Conservation (phyloP, 2,797 vertebrate species). For the Pangasius djambal region DNA sequence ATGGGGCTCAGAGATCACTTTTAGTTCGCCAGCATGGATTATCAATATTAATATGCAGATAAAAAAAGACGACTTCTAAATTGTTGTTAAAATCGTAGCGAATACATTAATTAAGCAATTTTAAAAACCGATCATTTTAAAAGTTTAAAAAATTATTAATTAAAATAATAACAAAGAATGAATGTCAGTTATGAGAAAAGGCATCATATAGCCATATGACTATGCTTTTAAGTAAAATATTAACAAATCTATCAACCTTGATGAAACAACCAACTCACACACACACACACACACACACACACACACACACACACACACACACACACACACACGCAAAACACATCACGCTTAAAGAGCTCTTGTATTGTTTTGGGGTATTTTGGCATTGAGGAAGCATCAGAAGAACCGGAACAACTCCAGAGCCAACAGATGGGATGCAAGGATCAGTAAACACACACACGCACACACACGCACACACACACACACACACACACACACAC, state of each 20-base stretch:
- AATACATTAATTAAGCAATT: background rate
- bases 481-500: conserved; percentile 21
- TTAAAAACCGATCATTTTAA: background rate
- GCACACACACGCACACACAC: conserved; percentile 17
- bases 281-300: background rate
- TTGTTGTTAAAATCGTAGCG: background rate
- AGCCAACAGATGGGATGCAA: conserved; percentile 13
- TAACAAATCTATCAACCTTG: background rate
- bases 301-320: background rate
- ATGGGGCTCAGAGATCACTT: background rate
- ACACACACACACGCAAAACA: background rate
- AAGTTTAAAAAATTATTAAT: background rate
- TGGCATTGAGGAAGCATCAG: background rate
- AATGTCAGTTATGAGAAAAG: background rate
- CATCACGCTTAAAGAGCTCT: background rate
- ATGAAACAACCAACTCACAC: background rate
- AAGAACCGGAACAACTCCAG: background rate
- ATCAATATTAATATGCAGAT: background rate
- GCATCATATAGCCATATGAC: background rate
- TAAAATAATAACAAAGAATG: background rate
- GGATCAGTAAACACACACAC: conserved; percentile 16
- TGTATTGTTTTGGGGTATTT: background rate
- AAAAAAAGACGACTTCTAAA: background rate
- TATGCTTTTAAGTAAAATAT: background rate
- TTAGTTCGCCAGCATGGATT: background rate